Evolutionary conservation across 2,888 invertebrate species (phyloP).

Genomic region (Bombyx huttoni): DNA sequence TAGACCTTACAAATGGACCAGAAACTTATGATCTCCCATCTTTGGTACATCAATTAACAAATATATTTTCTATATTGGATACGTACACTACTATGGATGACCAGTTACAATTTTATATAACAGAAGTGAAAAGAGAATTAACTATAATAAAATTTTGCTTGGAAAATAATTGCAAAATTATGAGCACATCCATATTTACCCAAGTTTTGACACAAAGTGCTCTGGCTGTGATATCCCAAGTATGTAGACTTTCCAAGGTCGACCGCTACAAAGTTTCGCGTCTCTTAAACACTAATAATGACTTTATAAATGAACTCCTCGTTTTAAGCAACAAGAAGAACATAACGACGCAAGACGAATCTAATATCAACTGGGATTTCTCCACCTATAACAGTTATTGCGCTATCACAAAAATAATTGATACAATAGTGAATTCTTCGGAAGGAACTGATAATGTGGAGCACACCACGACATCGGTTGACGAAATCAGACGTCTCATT

Average conservation of each 20-base stretch:
- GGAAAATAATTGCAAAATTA: slow-evolving; percentile 62
- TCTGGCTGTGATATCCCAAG: slow-evolving; percentile 63
- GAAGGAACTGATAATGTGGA: slow-evolving; percentile 39
- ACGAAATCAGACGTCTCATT: slow-evolving; percentile 60
- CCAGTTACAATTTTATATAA: slow-evolving; percentile 58
- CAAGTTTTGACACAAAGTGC: slow-evolving; percentile 60
- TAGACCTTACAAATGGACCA: slow-evolving; percentile 59
- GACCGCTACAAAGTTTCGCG: slow-evolving; percentile 65
- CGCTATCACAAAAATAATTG: slow-evolving; percentile 62
- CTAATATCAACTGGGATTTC: slow-evolving; percentile 49
- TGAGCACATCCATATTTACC: slow-evolving; percentile 62
- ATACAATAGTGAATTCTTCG: slow-evolving; percentile 52
- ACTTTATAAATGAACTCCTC: slow-evolving; percentile 47
- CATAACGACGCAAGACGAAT: slow-evolving; percentile 21
- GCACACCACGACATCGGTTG: slow-evolving; percentile 48
- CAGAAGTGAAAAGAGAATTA: slow-evolving; percentile 61
- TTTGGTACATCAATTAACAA: slow-evolving; percentile 53
- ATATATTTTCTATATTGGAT: slow-evolving; percentile 62
- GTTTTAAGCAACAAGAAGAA: slow-evolving; percentile 30
- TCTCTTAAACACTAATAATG: slow-evolving; percentile 56
- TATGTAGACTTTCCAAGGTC: slow-evolving; percentile 58
- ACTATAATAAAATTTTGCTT: slow-evolving; percentile 63
- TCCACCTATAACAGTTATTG: slow-evolving; percentile 66
- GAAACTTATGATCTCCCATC: slow-evolving; percentile 59
- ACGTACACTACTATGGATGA: slow-evolving; percentile 53